phyloP scores from a whole-genome alignment of 2,888 invertebrate genomes.

The Drosophila putrida region DNA sequence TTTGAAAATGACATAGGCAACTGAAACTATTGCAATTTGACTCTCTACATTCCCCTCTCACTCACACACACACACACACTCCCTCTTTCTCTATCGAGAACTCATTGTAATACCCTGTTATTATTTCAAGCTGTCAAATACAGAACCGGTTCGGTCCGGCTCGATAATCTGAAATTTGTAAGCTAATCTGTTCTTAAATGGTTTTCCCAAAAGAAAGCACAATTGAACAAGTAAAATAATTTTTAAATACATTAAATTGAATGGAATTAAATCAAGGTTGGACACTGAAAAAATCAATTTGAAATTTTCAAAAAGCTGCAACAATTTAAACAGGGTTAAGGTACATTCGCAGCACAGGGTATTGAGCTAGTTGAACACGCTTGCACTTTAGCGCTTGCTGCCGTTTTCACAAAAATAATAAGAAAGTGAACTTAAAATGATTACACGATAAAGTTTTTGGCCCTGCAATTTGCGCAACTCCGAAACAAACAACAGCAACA shows the following conservation, averaged over 20 bases:
- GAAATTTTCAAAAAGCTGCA: not conserved
- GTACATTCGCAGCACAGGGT: not conserved
- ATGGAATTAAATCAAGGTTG: too few relatives aligned
- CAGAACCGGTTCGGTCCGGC: too few relatives aligned
- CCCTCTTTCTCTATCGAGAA: not conserved
- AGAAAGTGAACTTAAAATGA: constrained; percentile 78
- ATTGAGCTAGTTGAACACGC: not conserved
- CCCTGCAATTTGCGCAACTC: constrained; percentile 70
- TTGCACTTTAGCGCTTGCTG: constrained; percentile 16
- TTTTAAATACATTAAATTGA: too few relatives aligned
- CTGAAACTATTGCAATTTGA: constrained; percentile 65
- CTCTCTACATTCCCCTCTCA: constrained; percentile 1
- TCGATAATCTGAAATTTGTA: too few relatives aligned
- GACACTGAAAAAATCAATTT: not conserved
- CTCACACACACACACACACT: not conserved
- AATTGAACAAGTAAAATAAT: too few relatives aligned
- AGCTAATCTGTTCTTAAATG: too few relatives aligned
- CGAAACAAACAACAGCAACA: constrained; percentile 36
- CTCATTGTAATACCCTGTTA: constrained; percentile 11
- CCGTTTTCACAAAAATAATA: constrained; percentile 66
- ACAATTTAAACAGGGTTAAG: too few relatives aligned
- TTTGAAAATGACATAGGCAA: constrained; percentile 76
- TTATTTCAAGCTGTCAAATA: not conserved
- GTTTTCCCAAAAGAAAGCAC: too few relatives aligned
- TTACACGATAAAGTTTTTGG: constrained; percentile 77